Evolutionary conservation across 2,113 vertebrate species (phyloP), one percentile per base, ranked within the genome.

Genomic region (Egretta garzetta): DNA sequence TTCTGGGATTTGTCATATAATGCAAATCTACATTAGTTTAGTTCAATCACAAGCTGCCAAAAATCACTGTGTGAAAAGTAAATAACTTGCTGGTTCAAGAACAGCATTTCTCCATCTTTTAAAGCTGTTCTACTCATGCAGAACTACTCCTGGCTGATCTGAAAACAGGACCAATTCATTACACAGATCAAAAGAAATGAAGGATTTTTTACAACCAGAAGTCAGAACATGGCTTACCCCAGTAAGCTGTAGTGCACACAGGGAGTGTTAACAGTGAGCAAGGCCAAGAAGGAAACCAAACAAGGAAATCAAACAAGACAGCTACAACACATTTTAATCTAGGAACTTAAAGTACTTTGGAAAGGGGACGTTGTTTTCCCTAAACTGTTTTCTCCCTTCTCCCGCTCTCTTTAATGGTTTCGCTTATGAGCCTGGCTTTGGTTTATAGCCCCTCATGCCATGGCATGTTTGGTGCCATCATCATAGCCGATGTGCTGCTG

Each of bases 121-220:
- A 67, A 81, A 88, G 72, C 56, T 80, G 59, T 64, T 90, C 24
- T 92, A 33, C 30, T 83, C 45, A 39, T 63, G 66, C 58, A 93
- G 66, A 94, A 71, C 41, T 50, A 63, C 56, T 76, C 52, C 59
- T 96, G 74, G 52, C 43, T 74, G 90, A 72, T 68, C 84, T 88
- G 75, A 76, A 76, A 84, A 41, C 35, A 60, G 60, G 87, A 80
- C 68, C 24, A 52, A 73, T 89, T 90, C 91, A 80, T 93, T 87
- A 84, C 58, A 82, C 62, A 77, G 63, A 94, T 96, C 72, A 73
- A 82, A 96, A 87, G 85, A 92, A 94, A 94, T 41, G 45, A 76
- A 70, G 43, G 41, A 35, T 30, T 62, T 94, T 89, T 96, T 89
- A 33, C 80, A 74, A 21, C 28, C 49, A 50, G n/a, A 27, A 89